Evolutionary conservation across 2,797 vertebrate species (phyloP).

Genomic region (Alauda arvensis): DNA sequence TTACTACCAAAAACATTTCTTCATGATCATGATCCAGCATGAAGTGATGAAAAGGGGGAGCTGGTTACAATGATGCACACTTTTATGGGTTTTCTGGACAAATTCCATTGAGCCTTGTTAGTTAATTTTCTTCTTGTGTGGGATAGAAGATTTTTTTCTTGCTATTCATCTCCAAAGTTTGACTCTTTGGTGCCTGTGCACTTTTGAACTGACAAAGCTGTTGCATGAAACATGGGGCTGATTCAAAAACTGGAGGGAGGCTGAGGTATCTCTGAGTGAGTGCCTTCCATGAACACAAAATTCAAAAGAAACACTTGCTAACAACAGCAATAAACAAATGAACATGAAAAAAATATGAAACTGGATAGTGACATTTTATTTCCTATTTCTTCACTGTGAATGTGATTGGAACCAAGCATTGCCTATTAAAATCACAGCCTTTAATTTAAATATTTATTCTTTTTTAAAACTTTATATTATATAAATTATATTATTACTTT

Average conservation of each 20-base stretch:
- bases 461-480: too few relatives aligned
- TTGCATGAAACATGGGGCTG: not conserved
- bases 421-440: not conserved
- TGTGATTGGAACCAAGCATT: not conserved
- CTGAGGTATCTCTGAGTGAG: not conserved
- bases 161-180: not conserved
- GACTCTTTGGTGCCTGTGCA: not conserved
- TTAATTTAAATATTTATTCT: not conserved
- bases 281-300: not conserved
- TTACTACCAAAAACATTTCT: not conserved
- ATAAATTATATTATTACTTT: too few relatives aligned
- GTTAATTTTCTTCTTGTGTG: not conserved
- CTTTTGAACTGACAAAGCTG: not conserved
- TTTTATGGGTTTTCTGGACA: not conserved
- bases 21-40: accelerated
- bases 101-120: not conserved
- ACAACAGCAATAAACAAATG: not conserved
- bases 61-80: not conserved
- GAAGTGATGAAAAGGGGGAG: not conserved
- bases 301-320: not conserved
- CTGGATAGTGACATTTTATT: not conserved
- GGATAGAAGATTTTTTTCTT: not conserved
- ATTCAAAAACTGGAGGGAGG: not conserved
- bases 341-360: not conserved
- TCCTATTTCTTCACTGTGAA: not conserved